Percentiles rank a stretch among this genome's conserved stretches.
These are phyloP conservation scores for Poicephalus gulielmi DNA, from an alignment of 2,113 vertebrate genomes.

Conservation along the genomic window DNA sequence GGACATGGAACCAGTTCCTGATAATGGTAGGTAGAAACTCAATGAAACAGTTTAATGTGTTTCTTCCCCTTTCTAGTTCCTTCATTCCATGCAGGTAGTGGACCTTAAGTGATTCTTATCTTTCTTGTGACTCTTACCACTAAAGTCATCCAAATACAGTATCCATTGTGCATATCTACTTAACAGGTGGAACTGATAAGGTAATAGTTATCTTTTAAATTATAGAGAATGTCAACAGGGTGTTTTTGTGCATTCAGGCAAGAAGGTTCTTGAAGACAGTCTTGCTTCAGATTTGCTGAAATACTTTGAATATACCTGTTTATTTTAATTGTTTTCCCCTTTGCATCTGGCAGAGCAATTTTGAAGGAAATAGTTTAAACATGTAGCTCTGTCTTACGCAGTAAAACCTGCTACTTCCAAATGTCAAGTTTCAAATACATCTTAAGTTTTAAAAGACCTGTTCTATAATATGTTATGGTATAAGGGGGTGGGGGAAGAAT, in stretches of 20 bases:
- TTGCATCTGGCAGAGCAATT: neutral
- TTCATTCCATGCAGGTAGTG: neutral
- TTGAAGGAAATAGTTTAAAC: neutral
- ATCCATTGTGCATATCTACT: neutral
- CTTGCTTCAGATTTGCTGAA: neutral
- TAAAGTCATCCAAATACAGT: neutral
- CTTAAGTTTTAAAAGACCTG: neutral
- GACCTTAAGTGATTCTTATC: neutral
- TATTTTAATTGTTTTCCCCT: neutral
- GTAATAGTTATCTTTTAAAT: neutral
- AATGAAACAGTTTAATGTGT: neutral
- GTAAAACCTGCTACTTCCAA: neutral
- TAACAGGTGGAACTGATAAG: neutral
- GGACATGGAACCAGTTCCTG: conserved; percentile 95
- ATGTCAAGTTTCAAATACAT: neutral
- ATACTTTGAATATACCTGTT: neutral
- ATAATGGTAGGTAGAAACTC: conserved; percentile 82
- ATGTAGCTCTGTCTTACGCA: neutral
- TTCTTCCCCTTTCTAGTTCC: neutral
- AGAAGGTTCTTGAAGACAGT: neutral
- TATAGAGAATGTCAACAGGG: neutral
- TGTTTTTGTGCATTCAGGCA: neutral
- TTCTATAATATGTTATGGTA: neutral
- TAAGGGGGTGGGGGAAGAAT: neutral
- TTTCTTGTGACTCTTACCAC: neutral